These are phyloP conservation scores for Arge pagana DNA, from an alignment of 2,888 invertebrate genomes.

Conservation along the genomic window DNA sequence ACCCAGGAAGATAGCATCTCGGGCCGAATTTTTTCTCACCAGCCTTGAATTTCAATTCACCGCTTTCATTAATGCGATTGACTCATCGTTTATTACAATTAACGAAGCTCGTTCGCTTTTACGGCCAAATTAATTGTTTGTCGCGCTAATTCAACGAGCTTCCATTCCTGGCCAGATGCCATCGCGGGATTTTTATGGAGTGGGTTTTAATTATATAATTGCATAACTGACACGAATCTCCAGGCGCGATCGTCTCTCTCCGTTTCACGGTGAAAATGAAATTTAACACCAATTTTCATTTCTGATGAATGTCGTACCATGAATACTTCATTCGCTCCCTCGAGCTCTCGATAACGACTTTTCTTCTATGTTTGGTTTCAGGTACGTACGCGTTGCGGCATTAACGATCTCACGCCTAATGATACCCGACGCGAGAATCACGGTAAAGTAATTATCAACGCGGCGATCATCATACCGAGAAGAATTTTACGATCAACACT, in stretches of 20 bases:
- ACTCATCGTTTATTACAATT: conserved; percentile 26
- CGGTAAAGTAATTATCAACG: no score
- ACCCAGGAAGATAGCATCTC: no score
- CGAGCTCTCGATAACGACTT: neutral
- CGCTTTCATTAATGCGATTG: conserved; percentile 16
- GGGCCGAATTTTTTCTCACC: conserved; percentile 3
- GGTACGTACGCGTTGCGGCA: conserved; percentile 30
- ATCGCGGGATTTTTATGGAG: conserved; percentile 26
- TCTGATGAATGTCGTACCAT: no score
- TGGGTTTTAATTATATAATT: conserved; percentile 32
- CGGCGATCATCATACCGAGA: no score
- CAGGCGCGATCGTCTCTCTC: neutral
- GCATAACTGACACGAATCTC: conserved; percentile 3
- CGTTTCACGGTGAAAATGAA: neutral
- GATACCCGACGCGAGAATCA: no score
- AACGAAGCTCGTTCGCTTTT: conserved; percentile 32
- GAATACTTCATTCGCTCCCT: neutral
- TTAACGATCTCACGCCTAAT: no score
- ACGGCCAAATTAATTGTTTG: conserved; percentile 35
- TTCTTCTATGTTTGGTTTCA: conserved; percentile 29
- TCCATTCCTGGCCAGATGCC: conserved; percentile 14
- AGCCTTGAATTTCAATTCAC: neutral
- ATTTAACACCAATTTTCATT: neutral
- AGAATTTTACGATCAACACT: no score
- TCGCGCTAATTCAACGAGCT: conserved; percentile 32